These are phyloP conservation scores for Salvator merianae DNA, from an alignment of 2,113 vertebrate genomes.

Conservation along the genomic window DNA sequence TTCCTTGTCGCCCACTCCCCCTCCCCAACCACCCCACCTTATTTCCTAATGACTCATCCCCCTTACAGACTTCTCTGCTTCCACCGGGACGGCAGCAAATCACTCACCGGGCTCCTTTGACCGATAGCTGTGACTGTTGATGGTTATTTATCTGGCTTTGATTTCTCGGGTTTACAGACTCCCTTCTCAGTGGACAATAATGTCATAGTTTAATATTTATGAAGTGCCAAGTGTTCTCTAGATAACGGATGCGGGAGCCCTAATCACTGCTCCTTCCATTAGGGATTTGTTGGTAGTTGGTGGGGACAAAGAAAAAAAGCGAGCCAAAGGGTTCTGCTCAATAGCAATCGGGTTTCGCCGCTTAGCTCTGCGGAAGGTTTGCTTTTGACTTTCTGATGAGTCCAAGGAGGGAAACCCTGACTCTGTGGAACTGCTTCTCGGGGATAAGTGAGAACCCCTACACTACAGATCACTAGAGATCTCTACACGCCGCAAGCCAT, in stretches of 20 bases:
- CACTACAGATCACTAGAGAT: too few relatives aligned
- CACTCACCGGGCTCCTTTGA: fast-evolving
- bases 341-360: background rate
- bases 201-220: constrained; percentile 39
- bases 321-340: background rate
- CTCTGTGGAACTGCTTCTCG: background rate
- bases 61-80: background rate
- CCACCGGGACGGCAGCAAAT: background rate
- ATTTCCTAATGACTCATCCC: too few relatives aligned
- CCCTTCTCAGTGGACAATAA: constrained; percentile 3
- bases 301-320: background rate
- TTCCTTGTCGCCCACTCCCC: too few relatives aligned
- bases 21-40: too few relatives aligned
- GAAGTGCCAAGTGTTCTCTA: constrained; percentile 6
- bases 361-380: background rate
- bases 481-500: too few relatives aligned
- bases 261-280: background rate
- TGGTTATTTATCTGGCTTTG: constrained; percentile 30
- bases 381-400: background rate
- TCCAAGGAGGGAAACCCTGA: background rate
- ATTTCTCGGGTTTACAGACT: constrained; percentile 31
- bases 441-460: too few relatives aligned
- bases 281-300: background rate
- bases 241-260: background rate
- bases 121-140: background rate